Percentiles rank a stretch among this genome's conserved stretches.
These are phyloP conservation scores for Halocynthia roretzi DNA, from an alignment of 23 tunicate genomes.

Conservation along the genomic window DNA sequence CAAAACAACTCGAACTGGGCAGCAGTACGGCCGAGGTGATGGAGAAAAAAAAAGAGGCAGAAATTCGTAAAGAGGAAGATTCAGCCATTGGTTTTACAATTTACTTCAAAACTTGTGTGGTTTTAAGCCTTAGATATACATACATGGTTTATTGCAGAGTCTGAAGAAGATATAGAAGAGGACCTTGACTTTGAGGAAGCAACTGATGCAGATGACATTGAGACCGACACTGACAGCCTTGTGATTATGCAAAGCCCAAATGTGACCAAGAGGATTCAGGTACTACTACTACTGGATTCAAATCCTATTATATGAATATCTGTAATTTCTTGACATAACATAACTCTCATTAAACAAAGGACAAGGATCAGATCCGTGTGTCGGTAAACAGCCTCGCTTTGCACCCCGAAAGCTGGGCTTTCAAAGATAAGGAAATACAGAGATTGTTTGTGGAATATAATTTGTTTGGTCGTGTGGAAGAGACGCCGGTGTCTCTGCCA, in stretches of 20 bases:
- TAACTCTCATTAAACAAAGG: background rate
- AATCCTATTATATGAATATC: background rate
- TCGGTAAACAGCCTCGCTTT: constrained; percentile 57
- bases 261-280: constrained; percentile 7
- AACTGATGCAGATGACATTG: constrained; percentile 11
- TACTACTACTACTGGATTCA: background rate
- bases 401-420: constrained; percentile 51
- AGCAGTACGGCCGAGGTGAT: background rate
- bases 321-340: background rate
- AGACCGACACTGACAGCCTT: constrained; percentile 7
- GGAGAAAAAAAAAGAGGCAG: background rate
- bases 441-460: constrained; percentile 77
- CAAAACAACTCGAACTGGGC: background rate
- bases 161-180: constrained; percentile 18
- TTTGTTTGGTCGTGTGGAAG: constrained; percentile 63
- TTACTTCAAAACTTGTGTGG: too few relatives aligned
- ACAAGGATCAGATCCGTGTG: constrained; percentile 18
- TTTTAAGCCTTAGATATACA: too few relatives aligned
- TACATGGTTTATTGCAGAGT: background rate
- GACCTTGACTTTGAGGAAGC: background rate
- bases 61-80: background rate
- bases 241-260: constrained; percentile 9
- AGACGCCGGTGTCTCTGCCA: constrained; percentile 59
- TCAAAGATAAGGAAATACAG: constrained; percentile 47
- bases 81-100: background rate